These are phyloP conservation scores for Rhinichthys osculus DNA, from an alignment of 2,797 vertebrate genomes.

Conservation along the genomic window DNA sequence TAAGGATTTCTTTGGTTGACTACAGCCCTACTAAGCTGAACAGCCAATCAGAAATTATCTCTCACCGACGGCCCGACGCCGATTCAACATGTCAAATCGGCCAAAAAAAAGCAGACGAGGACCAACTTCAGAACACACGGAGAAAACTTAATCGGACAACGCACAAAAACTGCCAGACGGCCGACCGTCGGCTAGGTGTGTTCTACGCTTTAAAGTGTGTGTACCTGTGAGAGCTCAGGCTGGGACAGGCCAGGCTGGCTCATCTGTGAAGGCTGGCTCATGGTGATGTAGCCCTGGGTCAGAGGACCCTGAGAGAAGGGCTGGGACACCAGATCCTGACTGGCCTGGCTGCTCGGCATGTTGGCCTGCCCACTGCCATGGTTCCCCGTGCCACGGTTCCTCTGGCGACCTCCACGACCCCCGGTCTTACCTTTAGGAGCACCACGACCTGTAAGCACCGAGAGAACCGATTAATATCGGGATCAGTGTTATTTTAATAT, in stretches of 20 bases:
- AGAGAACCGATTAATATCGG: not conserved
- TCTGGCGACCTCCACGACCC: conserved; percentile 92
- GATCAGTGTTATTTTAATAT: not conserved
- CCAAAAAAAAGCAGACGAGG: too few relatives aligned
- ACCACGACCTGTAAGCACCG: conserved; percentile 83
- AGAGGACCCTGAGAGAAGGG: conserved; percentile 98
- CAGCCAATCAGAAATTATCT: too few relatives aligned
- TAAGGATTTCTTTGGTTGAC: too few relatives aligned
- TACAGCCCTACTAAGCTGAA: too few relatives aligned
- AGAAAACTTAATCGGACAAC: too few relatives aligned
- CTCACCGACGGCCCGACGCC: too few relatives aligned
- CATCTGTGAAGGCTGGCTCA: conserved; percentile 99
- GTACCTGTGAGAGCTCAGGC: conserved; percentile 96
- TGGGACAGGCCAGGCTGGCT: conserved; percentile 98
- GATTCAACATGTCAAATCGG: too few relatives aligned
- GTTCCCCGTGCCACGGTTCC: conserved; percentile 86
- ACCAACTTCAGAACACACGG: too few relatives aligned
- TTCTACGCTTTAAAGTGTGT: too few relatives aligned
- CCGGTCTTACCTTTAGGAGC: conserved; percentile 90
- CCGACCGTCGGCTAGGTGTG: too few relatives aligned
- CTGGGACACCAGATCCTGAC: conserved; percentile 95
- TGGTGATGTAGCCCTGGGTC: conserved; percentile 97
- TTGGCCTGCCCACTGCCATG: conserved; percentile 86
- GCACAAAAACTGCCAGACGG: too few relatives aligned
- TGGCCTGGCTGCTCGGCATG: conserved; percentile 90